A percentile compares a stretch with the other conserved stretches of the same genome.
These are phyloP conservation scores for Drosophila simulans DNA, from an alignment of 1,140 invertebrate genomes.

Conservation along the genomic window DNA sequence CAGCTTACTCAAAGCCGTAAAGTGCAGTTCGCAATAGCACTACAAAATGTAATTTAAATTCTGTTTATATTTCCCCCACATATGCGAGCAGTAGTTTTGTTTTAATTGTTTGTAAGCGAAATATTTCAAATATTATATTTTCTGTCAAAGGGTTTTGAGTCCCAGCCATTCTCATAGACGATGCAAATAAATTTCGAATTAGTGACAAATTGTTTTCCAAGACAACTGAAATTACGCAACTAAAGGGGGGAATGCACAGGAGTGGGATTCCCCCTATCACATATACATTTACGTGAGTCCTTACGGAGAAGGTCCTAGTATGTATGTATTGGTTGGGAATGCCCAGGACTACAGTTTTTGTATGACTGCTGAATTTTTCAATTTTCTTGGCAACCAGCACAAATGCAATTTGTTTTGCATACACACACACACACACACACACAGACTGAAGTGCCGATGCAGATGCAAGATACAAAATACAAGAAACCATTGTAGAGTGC, in stretches of 20 bases:
- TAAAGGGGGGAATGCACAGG: slow-evolving; percentile 14
- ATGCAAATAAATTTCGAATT: slow-evolving; percentile 32
- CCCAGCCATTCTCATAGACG: not conserved
- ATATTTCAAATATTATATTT: slow-evolving; percentile 8
- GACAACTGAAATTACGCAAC: slow-evolving; percentile 17
- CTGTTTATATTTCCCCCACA: not conserved
- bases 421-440: slow-evolving; percentile 16
- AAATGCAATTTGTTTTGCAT: slow-evolving; percentile 72
- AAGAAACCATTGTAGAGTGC: slow-evolving; percentile 43
- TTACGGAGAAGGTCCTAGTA: not conserved
- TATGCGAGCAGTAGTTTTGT: not conserved
- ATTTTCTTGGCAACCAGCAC: slow-evolving; percentile 70
- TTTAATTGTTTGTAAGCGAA: slow-evolving; percentile 11
- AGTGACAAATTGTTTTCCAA: slow-evolving; percentile 25
- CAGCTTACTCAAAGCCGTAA: not conserved
- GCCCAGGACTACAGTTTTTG: no score
- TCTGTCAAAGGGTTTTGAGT: slow-evolving; percentile 19
- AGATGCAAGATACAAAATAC: slow-evolving; percentile 32
- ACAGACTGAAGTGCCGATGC: slow-evolving; percentile 27
- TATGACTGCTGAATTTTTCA: slow-evolving; percentile 66
- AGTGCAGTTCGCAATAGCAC: not conserved
- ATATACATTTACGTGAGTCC: slow-evolving; percentile 18
- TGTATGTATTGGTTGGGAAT: not conserved
- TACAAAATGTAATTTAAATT: slow-evolving; percentile 4
- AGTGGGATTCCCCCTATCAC: slow-evolving; percentile 1